phyloP scores from a whole-genome alignment of 2,113 vertebrate species.

The Abramis brama region DNA sequence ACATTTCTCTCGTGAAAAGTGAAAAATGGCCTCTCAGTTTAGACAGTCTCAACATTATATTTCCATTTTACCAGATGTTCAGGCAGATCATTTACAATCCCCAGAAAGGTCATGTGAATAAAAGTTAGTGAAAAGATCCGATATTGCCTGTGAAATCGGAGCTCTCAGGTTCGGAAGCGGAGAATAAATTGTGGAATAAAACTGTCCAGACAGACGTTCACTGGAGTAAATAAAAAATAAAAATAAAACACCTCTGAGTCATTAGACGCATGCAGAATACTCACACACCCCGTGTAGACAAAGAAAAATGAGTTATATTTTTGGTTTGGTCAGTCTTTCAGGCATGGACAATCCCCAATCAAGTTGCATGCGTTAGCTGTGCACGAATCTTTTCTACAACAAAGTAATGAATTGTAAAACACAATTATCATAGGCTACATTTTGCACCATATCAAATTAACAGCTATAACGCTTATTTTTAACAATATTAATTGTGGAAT shows the following conservation, averaged over 20 bases:
- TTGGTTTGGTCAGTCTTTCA: background rate
- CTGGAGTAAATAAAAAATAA: slow-evolving; percentile 34
- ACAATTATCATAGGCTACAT: background rate
- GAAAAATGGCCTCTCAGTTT: slow-evolving; percentile 62
- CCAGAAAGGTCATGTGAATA: slow-evolving; percentile 46
- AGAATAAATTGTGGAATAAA: slow-evolving; percentile 70
- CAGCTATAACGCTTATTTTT: background rate
- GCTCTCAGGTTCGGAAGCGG: slow-evolving; percentile 61
- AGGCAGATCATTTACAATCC: slow-evolving; percentile 60
- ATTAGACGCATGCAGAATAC: slow-evolving; percentile 32
- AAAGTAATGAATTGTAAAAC: background rate
- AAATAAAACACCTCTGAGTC: slow-evolving; percentile 13
- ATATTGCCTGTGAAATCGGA: slow-evolving; percentile 68
- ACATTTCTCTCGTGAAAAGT: background rate
- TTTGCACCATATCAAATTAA: background rate
- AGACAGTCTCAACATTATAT: slow-evolving; percentile 64
- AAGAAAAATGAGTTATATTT: slow-evolving; percentile 11
- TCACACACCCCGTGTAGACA: background rate
- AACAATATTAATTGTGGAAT: background rate
- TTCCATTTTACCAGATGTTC: slow-evolving; percentile 62
- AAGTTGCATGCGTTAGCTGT: background rate
- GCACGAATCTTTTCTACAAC: background rate
- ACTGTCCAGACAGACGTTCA: slow-evolving; percentile 62
- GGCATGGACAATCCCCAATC: background rate
- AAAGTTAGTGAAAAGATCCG: slow-evolving; percentile 63